A percentile compares a stretch with the other conserved stretches of the same genome.
Evolutionary conservation across 1,140 invertebrate genomes (phyloP).

Genomic region (Grapholita molesta): DNA sequence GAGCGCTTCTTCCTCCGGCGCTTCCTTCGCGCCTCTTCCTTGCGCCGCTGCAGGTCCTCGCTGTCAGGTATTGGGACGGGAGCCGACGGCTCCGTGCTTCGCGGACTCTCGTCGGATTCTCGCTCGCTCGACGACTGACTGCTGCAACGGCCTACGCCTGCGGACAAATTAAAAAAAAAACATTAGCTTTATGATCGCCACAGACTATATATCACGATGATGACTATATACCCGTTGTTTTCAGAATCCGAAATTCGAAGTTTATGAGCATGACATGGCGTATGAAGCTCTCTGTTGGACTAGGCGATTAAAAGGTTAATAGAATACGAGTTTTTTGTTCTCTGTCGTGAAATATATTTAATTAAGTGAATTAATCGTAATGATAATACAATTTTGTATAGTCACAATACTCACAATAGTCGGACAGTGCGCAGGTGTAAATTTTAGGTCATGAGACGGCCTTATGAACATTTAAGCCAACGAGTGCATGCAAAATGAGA

Average conservation of each 20-base stretch:
- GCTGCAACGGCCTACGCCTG: conserved; percentile 75
- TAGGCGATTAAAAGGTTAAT: too few species aligned
- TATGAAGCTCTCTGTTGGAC: too few species aligned
- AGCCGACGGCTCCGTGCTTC: conserved; percentile 59
- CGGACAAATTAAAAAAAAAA: conserved; percentile 19
- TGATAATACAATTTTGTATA: not conserved
- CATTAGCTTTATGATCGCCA: too few species aligned
- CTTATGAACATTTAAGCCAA: conserved; percentile 14
- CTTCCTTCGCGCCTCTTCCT: conserved; percentile 92
- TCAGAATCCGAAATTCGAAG: too few species aligned
- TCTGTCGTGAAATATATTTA: too few species aligned
- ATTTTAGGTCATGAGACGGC: conserved; percentile 10
- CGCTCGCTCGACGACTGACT: conserved; percentile 77
- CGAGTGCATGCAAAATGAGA: conserved; percentile 9
- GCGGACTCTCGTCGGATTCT: conserved; percentile 58
- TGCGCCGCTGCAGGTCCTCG: conserved; percentile 83
- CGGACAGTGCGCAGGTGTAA: conserved; percentile 10
- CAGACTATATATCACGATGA: too few species aligned
- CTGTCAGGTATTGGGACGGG: conserved; percentile 78
- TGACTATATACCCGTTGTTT: too few species aligned
- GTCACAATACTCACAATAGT: not conserved
- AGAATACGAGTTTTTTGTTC: too few species aligned
- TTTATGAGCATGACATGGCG: too few species aligned
- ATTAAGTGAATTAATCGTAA: not conserved
- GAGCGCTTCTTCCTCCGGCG: conserved; percentile 93